A percentile compares a stretch with the other conserved stretches of the same genome.
Evolutionary conservation across 2,113 vertebrate species (phyloP).

Genomic region (Oreochromis spilurus): DNA sequence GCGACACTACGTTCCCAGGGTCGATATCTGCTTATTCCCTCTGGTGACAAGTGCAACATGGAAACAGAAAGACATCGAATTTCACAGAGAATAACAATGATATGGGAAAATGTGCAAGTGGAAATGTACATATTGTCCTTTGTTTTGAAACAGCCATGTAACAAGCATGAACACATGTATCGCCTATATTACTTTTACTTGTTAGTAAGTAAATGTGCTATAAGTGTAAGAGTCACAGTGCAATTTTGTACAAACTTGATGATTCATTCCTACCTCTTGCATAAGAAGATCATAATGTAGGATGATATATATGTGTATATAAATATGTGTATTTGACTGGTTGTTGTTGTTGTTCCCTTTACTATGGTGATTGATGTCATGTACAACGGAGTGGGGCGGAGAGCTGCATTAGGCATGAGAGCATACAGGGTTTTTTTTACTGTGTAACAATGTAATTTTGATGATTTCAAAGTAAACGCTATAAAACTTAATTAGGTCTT

Average conservation of each 20-base stretch:
- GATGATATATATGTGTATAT: neutral
- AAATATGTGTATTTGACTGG: neutral
- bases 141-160: neutral
- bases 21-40: neutral
- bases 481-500: neutral
- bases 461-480: neutral
- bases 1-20: conserved; percentile 50
- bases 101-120: neutral
- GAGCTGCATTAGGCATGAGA: neutral
- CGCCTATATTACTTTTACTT: neutral
- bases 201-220: neutral
- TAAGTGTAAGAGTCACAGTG: neutral
- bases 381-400: neutral
- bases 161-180: neutral
- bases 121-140: neutral
- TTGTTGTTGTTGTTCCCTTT: neutral
- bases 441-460: neutral
- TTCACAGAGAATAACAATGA: neutral
- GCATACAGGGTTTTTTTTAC: neutral
- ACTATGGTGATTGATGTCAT: neutral
- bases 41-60: neutral
- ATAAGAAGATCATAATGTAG: neutral
- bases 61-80: neutral
- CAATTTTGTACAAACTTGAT: neutral
- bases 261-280: neutral